Base-by-base conservation (phyloP, 2,888 invertebrate species). In the Druceiella hillmani region DNA sequence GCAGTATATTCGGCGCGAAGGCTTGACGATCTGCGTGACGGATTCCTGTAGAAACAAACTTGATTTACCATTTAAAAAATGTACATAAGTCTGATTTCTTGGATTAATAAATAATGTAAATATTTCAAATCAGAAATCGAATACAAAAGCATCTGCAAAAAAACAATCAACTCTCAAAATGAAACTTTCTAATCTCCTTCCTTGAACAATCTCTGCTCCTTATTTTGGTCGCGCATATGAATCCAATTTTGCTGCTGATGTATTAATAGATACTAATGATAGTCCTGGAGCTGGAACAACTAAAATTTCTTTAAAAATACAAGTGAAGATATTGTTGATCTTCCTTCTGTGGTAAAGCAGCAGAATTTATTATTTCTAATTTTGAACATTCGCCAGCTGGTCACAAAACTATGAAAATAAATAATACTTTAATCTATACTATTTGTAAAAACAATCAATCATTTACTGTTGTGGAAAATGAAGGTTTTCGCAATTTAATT, bases 401-500 rank as follows among this genome's bases (percentile, higher is more conserved):
- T 36, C 33, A 44, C 36, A 48, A 48, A 47, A 45, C 42, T 29
- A 36, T 40, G 29, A 44, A 30, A 45, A 40, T 50, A 6, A 49
- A 45, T 13, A 48, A 50, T 38, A 46, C 49, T 22, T 13, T 49
- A 22, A 49, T 49, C 3, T 49, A 43, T 40, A 47, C 47, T 46
- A 41, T 48, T 5, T 50, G 46, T 32, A 46, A 49, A 43, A 48
- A 52, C 29, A 45, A 50, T 46, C 49, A 50, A 39, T 50, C 49
- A 31, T 50, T 50, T 27, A 40, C 22, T n/a, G 38, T 44, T 29
- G 33, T 44, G 15, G 40, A 34, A 41, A 44, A 45, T 33, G 43
- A 47, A 38, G 44, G 45, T 20, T 48, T 49, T 41, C 27, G 42
- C 10, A 38, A 37, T 46, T 22, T 47, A 10, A 42, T 51, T 31